Percentiles rank a stretch among this genome's conserved stretches.
Evolutionary conservation across 2,888 invertebrate species (phyloP).

Genomic region (Tortrix viridana): DNA sequence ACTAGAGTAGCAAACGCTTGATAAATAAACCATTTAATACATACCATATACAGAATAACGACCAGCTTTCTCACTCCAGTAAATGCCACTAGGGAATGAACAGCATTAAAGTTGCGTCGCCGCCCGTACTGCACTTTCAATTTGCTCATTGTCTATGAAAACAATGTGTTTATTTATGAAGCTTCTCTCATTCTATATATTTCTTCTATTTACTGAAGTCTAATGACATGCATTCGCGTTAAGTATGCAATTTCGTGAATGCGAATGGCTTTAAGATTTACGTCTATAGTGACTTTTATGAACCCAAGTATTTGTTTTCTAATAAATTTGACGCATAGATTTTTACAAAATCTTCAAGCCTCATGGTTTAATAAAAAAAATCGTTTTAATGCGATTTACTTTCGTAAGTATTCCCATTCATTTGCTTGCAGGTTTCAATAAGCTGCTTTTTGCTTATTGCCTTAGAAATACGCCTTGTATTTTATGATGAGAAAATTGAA

Average conservation of each 20-base stretch:
- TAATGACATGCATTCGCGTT: background rate
- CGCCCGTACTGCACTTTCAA: constrained; percentile 50
- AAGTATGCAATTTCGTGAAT: constrained; percentile 4
- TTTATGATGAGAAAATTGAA: too few species aligned
- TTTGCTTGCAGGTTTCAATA: too few species aligned
- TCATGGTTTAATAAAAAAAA: too few species aligned
- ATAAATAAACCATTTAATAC: constrained; percentile 27
- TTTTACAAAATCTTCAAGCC: too few species aligned
- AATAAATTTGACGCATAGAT: too few species aligned
- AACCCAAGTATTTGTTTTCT: too few species aligned
- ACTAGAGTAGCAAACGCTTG: background rate
- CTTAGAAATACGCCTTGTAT: too few species aligned
- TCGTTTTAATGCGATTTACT: too few species aligned
- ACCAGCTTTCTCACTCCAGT: constrained; percentile 34
- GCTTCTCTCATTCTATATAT: background rate
- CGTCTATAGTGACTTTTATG: too few species aligned
- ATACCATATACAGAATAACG: constrained; percentile 21
- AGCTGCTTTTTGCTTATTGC: too few species aligned
- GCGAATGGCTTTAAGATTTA: too few species aligned
- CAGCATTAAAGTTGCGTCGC: constrained; percentile 30
- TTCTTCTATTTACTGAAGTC: background rate
- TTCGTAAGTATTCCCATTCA: too few species aligned
- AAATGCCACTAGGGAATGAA: constrained; percentile 30
- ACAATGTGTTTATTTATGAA: constrained; percentile 44
- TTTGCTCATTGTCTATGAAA: constrained; percentile 57